Base-by-base conservation (phyloP, 2,888 invertebrate species). In the Chorisops tibialis region DNA sequence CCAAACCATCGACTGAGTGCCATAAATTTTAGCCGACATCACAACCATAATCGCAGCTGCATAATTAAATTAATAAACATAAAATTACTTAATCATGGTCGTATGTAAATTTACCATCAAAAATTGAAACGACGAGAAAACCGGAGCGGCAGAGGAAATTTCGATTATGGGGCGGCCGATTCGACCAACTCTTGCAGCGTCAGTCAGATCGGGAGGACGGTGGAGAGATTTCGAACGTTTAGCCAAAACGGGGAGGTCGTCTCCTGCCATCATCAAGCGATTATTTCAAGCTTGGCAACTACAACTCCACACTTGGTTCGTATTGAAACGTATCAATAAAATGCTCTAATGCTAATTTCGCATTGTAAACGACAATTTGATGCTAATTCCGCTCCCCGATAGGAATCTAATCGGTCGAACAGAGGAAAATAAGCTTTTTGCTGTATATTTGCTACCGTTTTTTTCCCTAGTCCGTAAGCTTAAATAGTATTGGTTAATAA, bases 31-130 rank as follows among this genome's bases (percentile, higher is more conserved):
- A 48, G 3, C 30, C 16, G 37, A 30, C 16, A 39, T 21, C 59
- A 48, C 30, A 59, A 48, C 48, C n/a, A 37, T 48, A 59, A 59
- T 59, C 39, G 22, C 12, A 49, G 16, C 22, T 24, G 59, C 37
- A 59, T 59, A 59, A 59, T 59, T 59, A 59, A 59, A 59, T 49
- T 59, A 59, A 59, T 59, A 59, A 59, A 49, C 59, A 59, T 59
- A 41, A 59, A 48, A 59, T 59, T 50, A 50, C 59, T 59, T 59
- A 59, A 59, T 59, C 49, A 59, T 37, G 50, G 49, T 39, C 37
- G 47, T 59, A 59, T 59, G 59, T 49, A 50, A 59, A 59, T 59
- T 59, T 50, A 21, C 52, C 6, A 9, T 37, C 52, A 24, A 38
- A 30, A 30, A 7, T 30, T 9, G 5, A 30, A 30, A 30, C 30